These are phyloP conservation scores for Catostylus mosaicus DNA, from an alignment of 30 jellyfish, hydroid and myxozoan genomes.

Conservation along the genomic window DNA sequence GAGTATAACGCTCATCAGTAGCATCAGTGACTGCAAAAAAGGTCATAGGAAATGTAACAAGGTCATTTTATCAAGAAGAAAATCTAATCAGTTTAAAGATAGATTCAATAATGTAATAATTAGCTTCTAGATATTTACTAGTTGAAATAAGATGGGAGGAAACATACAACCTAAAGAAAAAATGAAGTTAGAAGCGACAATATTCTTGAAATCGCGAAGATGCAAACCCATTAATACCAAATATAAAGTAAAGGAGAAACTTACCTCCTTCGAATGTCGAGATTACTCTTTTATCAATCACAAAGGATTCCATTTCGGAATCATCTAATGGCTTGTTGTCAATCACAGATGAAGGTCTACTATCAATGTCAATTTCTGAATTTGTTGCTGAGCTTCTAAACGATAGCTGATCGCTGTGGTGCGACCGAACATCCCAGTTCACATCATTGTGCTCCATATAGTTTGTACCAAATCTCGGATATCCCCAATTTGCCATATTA, in stretches of 20 bases:
- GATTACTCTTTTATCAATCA: slow-evolving; percentile 37
- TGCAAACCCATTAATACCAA: not conserved
- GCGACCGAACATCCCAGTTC: slow-evolving; percentile 72
- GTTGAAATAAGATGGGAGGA: too few species aligned
- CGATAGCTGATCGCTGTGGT: slow-evolving; percentile 65
- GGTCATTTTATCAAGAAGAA: too few species aligned
- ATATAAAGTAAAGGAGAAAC: not conserved
- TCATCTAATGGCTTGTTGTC: slow-evolving; percentile 48
- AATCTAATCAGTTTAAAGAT: too few species aligned
- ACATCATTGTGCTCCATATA: slow-evolving; percentile 26
- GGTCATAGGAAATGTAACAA: too few species aligned
- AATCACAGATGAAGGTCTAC: slow-evolving; percentile 81
- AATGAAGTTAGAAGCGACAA: too few species aligned
- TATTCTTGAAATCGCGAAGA: not conserved
- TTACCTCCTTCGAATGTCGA: slow-evolving; percentile 46
- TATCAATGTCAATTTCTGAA: slow-evolving; percentile 73
- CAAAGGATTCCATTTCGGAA: slow-evolving; percentile 44
- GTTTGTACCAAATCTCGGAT: slow-evolving; percentile 38
- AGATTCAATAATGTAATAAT: too few species aligned
- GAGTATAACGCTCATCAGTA: slow-evolving; percentile 66
- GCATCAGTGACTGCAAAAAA: slow-evolving; percentile 17
- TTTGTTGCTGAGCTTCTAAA: slow-evolving; percentile 53
- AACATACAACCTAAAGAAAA: too few species aligned
- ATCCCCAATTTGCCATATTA: slow-evolving; percentile 60
- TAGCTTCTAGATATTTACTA: too few species aligned